Evolutionary conservation across 1,140 invertebrate genomes (phyloP).

Genomic region (Panagrolaimus sp.): DNA sequence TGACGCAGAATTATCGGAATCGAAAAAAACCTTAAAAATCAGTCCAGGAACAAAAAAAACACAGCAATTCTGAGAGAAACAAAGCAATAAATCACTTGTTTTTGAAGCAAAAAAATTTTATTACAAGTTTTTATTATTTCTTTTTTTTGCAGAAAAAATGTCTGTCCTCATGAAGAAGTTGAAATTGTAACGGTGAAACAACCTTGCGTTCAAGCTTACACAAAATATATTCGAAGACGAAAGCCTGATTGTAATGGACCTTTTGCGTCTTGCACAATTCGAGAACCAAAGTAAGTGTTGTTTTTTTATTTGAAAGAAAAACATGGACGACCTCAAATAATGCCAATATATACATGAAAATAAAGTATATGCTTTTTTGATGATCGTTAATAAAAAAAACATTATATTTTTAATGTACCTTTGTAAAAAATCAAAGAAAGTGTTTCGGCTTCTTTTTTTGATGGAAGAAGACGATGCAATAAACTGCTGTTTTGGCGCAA

Average conservation of each 20-base stretch:
- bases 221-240: conserved; percentile 51
- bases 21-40: neutral
- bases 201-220: conserved; percentile 56
- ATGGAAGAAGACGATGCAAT: too few relatives aligned
- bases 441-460: neutral
- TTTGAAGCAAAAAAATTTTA: too few relatives aligned
- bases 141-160: conserved; percentile 50
- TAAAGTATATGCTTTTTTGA: conserved; percentile 20
- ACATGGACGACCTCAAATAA: neutral
- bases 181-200: conserved; percentile 54
- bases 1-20: neutral
- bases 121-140: neutral
- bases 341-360: conserved; percentile 7
- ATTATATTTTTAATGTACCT: conserved; percentile 22
- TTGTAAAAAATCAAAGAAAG: too few relatives aligned
- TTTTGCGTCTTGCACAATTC: conserved; percentile 42
- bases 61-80: neutral
- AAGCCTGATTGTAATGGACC: conserved; percentile 52
- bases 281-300: conserved; percentile 54
- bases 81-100: neutral
- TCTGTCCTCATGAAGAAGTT: conserved; percentile 55
- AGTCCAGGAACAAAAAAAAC: neutral
- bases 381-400: neutral
- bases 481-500: neutral
- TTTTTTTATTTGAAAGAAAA: conserved; percentile 17